Conservation (phyloP, 2,797 vertebrate species). For the Synanceia verrucosa region DNA sequence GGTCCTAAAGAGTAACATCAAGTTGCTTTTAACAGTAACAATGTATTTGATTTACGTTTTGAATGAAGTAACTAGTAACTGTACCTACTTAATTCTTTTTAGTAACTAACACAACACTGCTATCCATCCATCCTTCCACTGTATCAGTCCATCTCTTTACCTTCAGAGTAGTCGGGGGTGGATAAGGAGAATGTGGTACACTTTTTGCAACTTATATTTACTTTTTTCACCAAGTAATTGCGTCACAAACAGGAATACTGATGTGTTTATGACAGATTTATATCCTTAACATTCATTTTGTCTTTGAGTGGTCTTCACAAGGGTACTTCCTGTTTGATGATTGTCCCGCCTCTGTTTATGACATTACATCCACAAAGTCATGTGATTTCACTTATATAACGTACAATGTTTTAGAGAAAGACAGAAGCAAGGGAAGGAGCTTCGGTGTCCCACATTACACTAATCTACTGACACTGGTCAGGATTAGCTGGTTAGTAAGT, state of each 20-base stretch:
- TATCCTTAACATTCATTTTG: background rate
- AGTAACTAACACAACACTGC: too few relatives aligned
- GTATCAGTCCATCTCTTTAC: background rate
- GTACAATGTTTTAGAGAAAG: background rate
- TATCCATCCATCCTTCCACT: background rate
- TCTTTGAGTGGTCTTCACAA: background rate
- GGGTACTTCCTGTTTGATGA: background rate
- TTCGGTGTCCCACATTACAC: background rate
- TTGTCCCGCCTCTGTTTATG: background rate
- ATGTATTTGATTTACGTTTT: too few relatives aligned
- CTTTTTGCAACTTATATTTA: background rate
- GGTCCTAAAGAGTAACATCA: too few relatives aligned
- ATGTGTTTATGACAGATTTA: background rate
- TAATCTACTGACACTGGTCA: conserved; percentile 7
- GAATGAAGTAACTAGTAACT: too few relatives aligned
- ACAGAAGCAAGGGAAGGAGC: background rate
- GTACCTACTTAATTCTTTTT: too few relatives aligned
- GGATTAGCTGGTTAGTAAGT: conserved; percentile 53
- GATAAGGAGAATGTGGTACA: background rate
- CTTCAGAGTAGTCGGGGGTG: background rate
- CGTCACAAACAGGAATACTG: background rate
- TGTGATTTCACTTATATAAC: background rate
- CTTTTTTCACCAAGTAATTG: background rate
- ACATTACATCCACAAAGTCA: background rate
- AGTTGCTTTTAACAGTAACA: too few relatives aligned